Percentiles rank a stretch among this genome's conserved stretches.
Conservation (phyloP, 2,113 vertebrate species). For the Conger conger region DNA sequence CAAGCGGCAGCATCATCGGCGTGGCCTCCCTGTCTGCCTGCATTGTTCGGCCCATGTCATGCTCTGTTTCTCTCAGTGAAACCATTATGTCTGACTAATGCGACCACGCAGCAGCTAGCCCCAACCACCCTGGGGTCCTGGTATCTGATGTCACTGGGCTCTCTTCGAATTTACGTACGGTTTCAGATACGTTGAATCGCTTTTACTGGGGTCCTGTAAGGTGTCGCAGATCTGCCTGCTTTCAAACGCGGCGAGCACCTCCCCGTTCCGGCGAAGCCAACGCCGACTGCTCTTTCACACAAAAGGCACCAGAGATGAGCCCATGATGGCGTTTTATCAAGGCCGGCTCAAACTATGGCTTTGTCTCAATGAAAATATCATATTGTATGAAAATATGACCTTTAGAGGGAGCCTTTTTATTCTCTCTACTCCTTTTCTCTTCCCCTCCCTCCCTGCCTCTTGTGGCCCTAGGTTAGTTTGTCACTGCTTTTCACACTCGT, state of each 20-base stretch:
- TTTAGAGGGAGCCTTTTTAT: conserved; percentile 49
- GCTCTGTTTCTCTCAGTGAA: conserved; percentile 70
- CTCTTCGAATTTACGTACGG: conserved; percentile 60
- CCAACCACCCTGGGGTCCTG: conserved; percentile 63
- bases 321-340: conserved; percentile 57
- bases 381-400: conserved; percentile 61
- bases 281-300: conserved; percentile 52
- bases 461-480: conserved; percentile 62
- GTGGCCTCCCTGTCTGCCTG: conserved; percentile 59
- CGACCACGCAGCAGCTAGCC: conserved; percentile 58
- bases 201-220: conserved; percentile 60
- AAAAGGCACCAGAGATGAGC: conserved; percentile 54
- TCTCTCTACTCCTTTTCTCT: conserved; percentile 20
- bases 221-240: conserved; percentile 54
- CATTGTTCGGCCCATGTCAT: conserved; percentile 73
- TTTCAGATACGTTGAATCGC: conserved; percentile 60
- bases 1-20: conserved; percentile 39
- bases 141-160: conserved; percentile 69
- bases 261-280: conserved; percentile 39
- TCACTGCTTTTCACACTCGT: conserved; percentile 69
- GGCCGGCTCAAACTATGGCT: conserved; percentile 60
- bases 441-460: conserved; percentile 53
- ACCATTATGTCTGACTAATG: conserved; percentile 65
- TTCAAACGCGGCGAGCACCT: conserved; percentile 31
- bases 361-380: conserved; percentile 44